phyloP scores from a whole-genome alignment of 2,888 invertebrate genomes.

The Chymomyza fuscimana region DNA sequence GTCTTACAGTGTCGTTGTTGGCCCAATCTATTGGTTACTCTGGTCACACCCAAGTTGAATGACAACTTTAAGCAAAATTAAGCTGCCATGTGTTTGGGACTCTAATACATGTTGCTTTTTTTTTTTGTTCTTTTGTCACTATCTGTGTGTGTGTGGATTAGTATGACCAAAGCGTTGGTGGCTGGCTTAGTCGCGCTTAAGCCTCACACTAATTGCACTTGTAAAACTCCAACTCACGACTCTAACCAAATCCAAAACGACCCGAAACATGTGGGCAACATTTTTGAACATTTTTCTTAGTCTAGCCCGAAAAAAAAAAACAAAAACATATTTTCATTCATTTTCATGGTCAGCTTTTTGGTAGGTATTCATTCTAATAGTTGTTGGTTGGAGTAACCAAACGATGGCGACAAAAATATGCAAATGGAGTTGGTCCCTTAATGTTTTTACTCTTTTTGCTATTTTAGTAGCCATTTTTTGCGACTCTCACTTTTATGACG shows the following conservation, averaged over 20 bases:
- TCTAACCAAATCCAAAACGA: background rate
- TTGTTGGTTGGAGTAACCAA: background rate
- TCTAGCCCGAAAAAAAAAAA: constrained; percentile 36
- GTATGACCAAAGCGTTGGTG: background rate
- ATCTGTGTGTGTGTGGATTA: background rate
- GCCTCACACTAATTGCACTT: constrained; percentile 70
- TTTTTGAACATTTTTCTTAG: constrained; percentile 54
- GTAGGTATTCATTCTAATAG: too few species aligned
- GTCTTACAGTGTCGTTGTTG: background rate
- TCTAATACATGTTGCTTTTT: background rate
- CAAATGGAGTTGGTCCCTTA: background rate
- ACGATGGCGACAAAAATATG: background rate
- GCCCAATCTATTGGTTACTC: background rate
- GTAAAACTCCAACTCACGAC: constrained; percentile 14
- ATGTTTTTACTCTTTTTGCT: background rate
- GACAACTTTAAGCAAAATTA: background rate
- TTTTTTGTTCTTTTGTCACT: background rate
- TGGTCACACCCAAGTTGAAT: background rate
- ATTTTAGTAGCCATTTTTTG: background rate
- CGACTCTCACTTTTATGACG: background rate
- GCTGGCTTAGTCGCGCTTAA: constrained; percentile 58
- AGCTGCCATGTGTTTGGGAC: background rate
- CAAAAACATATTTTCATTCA: constrained; percentile 2
- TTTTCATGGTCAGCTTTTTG: background rate
- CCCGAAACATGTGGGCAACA: background rate